A percentile compares a stretch with the other conserved stretches of the same genome.
These are phyloP conservation scores for Dendrocincla fuliginosa DNA, from an alignment of 2,797 vertebrate species.

Conservation along the genomic window DNA sequence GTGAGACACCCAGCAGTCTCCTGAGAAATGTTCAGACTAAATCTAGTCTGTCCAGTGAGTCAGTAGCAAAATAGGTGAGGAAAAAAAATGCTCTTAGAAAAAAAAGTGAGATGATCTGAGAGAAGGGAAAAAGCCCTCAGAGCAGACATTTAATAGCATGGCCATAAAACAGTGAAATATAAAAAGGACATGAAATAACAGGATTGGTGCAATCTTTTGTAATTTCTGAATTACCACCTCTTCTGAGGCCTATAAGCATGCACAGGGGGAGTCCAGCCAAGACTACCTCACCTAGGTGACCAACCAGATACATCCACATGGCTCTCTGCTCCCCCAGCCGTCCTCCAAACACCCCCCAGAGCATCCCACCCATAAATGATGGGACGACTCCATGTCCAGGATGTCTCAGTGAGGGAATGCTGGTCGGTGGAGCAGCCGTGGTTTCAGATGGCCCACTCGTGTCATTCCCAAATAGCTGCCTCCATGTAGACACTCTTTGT, in stretches of 20 bases:
- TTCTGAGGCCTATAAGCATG: neutral
- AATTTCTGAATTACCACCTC: neutral
- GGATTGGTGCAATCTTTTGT: neutral
- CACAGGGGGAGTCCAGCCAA: accelerated
- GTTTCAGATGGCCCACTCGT: neutral
- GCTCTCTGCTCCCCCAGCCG: neutral
- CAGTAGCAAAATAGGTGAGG: conserved; percentile 36
- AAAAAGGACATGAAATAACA: neutral
- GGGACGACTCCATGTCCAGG: neutral
- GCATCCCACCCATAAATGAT: neutral
- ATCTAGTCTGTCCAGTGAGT: conserved; percentile 33
- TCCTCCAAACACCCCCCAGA: neutral
- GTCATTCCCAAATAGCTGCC: neutral
- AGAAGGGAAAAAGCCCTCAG: neutral
- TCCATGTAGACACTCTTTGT: neutral
- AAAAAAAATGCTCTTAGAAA: neutral
- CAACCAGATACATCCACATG: neutral
- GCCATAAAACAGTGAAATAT: neutral
- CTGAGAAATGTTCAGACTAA: conserved; percentile 27
- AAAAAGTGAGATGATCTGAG: neutral
- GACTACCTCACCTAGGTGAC: neutral
- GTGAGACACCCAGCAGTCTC: neutral
- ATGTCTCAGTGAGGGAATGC: accelerated
- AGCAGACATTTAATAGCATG: neutral
- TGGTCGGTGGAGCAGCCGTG: neutral